phyloP scores from a whole-genome alignment of 1,140 invertebrate species.

The Mizuhopecten yessoensis region DNA sequence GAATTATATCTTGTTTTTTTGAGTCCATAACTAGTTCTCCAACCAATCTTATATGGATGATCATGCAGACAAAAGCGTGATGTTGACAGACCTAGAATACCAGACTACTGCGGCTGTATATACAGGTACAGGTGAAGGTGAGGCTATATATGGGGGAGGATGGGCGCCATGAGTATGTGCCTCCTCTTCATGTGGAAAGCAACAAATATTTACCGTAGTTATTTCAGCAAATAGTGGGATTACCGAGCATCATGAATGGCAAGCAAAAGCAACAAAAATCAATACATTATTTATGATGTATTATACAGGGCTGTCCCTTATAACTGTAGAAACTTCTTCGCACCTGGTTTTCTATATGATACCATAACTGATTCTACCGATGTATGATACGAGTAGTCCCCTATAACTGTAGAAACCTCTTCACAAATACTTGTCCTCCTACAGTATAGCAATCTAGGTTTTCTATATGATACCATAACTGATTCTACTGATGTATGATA shows the following conservation, averaged over 20 bases:
- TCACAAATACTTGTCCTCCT: too few species aligned
- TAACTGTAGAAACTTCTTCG: too few species aligned
- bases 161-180: background rate
- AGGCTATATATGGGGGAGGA: conserved; percentile 23
- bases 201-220: conserved; percentile 15
- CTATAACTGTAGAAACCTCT: background rate
- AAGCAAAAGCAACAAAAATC: background rate
- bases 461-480: too few species aligned
- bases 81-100: background rate
- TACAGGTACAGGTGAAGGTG: background rate
- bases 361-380: too few species aligned
- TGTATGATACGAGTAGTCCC: too few species aligned
- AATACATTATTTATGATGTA: background rate
- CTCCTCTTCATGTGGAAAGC: background rate
- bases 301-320: background rate
- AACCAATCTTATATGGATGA: background rate
- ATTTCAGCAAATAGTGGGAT: conserved; percentile 3
- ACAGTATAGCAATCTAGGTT: too few species aligned
- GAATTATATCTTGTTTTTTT: too few species aligned
- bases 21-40: background rate
- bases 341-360: background rate
- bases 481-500: too few species aligned
- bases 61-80: conserved; percentile 16
- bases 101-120: background rate
- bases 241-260: conserved; percentile 37